A percentile compares a stretch with the other conserved stretches of the same genome.
Evolutionary conservation across 2,797 vertebrate species (phyloP).

Genomic region (Gouania willdenowi): DNA sequence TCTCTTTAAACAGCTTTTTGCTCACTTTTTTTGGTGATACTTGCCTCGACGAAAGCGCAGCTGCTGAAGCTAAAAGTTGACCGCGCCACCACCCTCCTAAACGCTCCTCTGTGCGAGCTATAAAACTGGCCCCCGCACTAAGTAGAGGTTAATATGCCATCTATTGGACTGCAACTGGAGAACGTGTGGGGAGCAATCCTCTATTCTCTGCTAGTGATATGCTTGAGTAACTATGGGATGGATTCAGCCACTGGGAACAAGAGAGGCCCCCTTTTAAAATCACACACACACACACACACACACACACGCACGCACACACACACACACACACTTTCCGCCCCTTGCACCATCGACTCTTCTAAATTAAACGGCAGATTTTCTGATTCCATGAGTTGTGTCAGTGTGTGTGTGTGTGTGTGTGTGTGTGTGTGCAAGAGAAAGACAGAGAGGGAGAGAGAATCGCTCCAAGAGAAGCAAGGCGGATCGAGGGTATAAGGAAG

Average conservation of each 20-base stretch:
- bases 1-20: conserved; percentile 23
- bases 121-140: conserved; percentile 56
- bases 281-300: conserved; percentile 10
- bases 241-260: conserved; percentile 79
- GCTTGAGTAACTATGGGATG: conserved; percentile 75
- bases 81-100: conserved; percentile 38
- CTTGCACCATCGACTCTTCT: conserved; percentile 55
- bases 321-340: conserved; percentile 52
- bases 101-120: conserved; percentile 56
- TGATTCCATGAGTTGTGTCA: conserved; percentile 72
- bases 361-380: conserved; percentile 88
- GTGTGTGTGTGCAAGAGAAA: too few relatives aligned
- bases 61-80: conserved; percentile 35
- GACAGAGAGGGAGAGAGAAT: conserved; percentile 2
- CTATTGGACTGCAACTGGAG: conserved; percentile 80
- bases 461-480: conserved; percentile 39
- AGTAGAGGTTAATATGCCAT: conserved; percentile 79
- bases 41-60: conserved; percentile 40
- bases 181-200: conserved; percentile 73
- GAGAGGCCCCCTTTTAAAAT: conserved; percentile 54
- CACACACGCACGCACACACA: conserved; percentile 35
- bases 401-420: conserved; percentile 12
- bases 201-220: conserved; percentile 77
- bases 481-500: conserved; percentile 36
- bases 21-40: conserved; percentile 8